phyloP scores from a whole-genome alignment of 2,113 vertebrate genomes.

The Esox niger region DNA sequence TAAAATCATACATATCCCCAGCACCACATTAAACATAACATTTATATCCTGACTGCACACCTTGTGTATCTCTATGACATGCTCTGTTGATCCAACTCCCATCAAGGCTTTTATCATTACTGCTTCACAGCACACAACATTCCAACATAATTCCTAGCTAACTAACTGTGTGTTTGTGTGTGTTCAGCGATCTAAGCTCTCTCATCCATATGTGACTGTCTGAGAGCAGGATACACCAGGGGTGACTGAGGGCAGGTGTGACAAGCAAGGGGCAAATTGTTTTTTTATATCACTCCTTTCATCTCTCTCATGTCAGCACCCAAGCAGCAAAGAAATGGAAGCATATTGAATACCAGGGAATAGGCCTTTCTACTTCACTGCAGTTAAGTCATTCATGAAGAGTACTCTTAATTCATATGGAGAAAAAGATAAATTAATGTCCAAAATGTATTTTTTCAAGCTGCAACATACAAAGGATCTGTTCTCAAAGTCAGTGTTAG shows the following conservation, averaged over 20 bases:
- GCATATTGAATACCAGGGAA: conserved; percentile 46
- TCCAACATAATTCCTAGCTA: too few species aligned
- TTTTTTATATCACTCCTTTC: conserved; percentile 58
- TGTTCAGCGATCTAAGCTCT: conserved; percentile 23
- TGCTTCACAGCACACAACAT: too few species aligned
- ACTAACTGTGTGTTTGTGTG: conserved; percentile 5
- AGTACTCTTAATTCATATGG: conserved; percentile 28
- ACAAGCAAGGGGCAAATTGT: conserved; percentile 17
- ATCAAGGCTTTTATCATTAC: too few species aligned
- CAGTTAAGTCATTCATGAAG: too few species aligned
- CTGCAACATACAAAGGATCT: too few species aligned
- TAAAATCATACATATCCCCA: too few species aligned
- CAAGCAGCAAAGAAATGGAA: conserved; percentile 57
- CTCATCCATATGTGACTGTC: conserved; percentile 30
- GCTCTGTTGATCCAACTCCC: too few species aligned
- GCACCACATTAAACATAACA: too few species aligned
- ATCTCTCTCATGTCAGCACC: conserved; percentile 53
- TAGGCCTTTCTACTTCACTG: too few species aligned
- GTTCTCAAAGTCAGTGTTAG: conserved; percentile 32
- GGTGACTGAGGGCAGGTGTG: conserved; percentile 15
- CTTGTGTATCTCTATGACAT: too few species aligned
- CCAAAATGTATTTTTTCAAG: conserved; percentile 50
- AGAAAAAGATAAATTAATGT: conserved; percentile 40
- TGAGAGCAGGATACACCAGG: conserved; percentile 37
- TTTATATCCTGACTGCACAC: too few species aligned